A percentile compares a stretch with the other conserved stretches of the same genome.
Evolutionary conservation across 2,113 vertebrate species (phyloP).

Genomic region (Sclerurus mexicanus): DNA sequence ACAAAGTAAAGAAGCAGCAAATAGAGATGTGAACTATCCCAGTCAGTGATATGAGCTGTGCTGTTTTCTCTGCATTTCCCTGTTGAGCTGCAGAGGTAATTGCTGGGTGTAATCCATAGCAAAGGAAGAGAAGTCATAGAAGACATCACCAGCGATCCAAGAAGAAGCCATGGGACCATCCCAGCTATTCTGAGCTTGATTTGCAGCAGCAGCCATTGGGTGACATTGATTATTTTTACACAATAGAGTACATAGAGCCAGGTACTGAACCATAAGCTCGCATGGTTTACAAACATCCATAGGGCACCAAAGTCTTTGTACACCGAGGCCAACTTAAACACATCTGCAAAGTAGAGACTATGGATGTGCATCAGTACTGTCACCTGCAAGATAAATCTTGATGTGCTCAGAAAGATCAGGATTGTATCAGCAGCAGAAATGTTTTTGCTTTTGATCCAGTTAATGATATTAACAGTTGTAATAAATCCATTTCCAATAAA

Average conservation of each 20-base stretch:
- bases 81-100: background rate
- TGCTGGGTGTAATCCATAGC: background rate
- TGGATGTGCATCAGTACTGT: background rate
- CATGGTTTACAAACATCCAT: conserved; percentile 40
- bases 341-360: background rate
- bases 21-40: background rate
- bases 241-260: conserved; percentile 45
- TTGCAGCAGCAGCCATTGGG: conserved; percentile 6
- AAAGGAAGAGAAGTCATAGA: background rate
- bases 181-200: conserved; percentile 29
- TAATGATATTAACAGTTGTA: background rate
- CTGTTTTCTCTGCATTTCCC: background rate
- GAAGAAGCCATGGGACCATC: conserved; percentile 31
- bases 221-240: conserved; percentile 32
- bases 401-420: conserved; percentile 43
- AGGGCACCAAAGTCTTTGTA: background rate
- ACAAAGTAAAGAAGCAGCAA: background rate
- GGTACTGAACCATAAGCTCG: conserved; percentile 49
- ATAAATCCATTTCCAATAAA: conserved; percentile 44
- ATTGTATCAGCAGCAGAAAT: background rate
- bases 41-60: background rate
- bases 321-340: background rate
- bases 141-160: background rate
- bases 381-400: conserved; percentile 32
- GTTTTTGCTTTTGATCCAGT: conserved; percentile 20